A percentile compares a stretch with the other conserved stretches of the same genome.
These are phyloP conservation scores for Drosophila burlai DNA, from an alignment of 1,140 invertebrate species.

Conservation along the genomic window DNA sequence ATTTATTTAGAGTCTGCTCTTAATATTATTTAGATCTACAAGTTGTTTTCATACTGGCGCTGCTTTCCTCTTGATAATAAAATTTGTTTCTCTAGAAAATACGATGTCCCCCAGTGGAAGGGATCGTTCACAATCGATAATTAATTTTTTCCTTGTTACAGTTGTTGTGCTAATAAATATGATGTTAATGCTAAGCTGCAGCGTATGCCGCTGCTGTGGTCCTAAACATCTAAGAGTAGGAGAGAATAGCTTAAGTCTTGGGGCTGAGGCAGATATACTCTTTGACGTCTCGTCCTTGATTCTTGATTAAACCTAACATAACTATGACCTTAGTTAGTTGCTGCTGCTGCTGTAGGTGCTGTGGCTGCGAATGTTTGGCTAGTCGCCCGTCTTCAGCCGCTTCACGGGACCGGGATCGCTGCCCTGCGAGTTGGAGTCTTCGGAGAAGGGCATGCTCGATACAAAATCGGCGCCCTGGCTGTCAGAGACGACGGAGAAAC, in stretches of 20 bases:
- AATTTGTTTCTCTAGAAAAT: neutral
- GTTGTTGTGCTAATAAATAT: slow-evolving; percentile 54
- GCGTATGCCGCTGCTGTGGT: neutral
- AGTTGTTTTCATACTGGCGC: slow-evolving; percentile 15
- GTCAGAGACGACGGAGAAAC: slow-evolving; percentile 95
- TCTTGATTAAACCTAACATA: slow-evolving; percentile 9
- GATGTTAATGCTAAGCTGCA: slow-evolving; percentile 50
- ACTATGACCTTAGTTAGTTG: slow-evolving; percentile 33
- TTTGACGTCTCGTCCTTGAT: slow-evolving; percentile 11
- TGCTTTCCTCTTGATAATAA: neutral
- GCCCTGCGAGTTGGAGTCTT: slow-evolving; percentile 95
- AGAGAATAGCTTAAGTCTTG: slow-evolving; percentile 73
- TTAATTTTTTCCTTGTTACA: neutral
- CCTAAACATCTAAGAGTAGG: slow-evolving; percentile 40
- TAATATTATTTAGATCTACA: slow-evolving; percentile 8
- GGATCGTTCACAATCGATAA: slow-evolving; percentile 16
- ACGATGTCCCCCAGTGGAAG: neutral
- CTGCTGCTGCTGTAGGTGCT: slow-evolving; percentile 37
- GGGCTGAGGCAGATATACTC: slow-evolving; percentile 63
- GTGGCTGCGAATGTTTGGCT: slow-evolving; percentile 48
- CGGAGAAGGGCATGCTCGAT: slow-evolving; percentile 93
- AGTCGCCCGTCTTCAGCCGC: slow-evolving; percentile 89
- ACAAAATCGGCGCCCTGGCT: slow-evolving; percentile 95
- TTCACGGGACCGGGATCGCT: slow-evolving; percentile 90
- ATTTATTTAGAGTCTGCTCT: neutral